Percentiles rank a stretch among this genome's conserved stretches.
These are phyloP conservation scores for Cavia aperea DNA, from an alignment of 2,113 vertebrate genomes.

Conservation along the genomic window DNA sequence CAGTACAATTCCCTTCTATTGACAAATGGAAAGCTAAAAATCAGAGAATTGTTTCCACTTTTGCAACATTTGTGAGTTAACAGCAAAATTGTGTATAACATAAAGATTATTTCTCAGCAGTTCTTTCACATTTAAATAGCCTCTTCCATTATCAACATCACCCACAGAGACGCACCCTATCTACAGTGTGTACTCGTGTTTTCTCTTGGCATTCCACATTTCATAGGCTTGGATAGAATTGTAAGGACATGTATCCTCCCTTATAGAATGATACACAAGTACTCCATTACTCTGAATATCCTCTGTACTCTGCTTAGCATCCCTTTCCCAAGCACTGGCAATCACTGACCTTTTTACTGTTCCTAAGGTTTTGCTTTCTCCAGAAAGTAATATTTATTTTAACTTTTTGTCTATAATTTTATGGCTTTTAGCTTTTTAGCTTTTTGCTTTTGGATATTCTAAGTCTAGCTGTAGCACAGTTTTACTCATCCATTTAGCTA, in stretches of 20 bases:
- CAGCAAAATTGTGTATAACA: background rate
- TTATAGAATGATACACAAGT: background rate
- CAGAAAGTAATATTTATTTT: background rate
- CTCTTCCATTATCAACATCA: background rate
- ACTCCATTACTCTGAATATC: background rate
- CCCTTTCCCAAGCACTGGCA: background rate
- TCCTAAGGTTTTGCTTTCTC: background rate
- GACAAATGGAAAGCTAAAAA: background rate
- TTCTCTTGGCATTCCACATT: background rate
- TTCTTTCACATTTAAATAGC: background rate
- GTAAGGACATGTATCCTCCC: background rate
- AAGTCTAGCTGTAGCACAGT: too few relatives aligned
- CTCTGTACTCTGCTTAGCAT: background rate
- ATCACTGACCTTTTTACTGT: background rate
- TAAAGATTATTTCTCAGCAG: background rate
- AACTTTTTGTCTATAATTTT: background rate
- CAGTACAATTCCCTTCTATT: background rate
- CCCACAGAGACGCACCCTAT: background rate
- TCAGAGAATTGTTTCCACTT: background rate
- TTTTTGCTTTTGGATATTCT: background rate
- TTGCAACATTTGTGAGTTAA: background rate
- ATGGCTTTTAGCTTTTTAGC: background rate
- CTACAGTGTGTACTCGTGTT: background rate
- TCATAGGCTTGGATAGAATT: background rate
- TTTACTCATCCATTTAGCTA: background rate